Evolutionary conservation across 2,797 vertebrate species (phyloP), one percentile per base, ranked within the genome.

Genomic region (Onychomys leucogaster): DNA sequence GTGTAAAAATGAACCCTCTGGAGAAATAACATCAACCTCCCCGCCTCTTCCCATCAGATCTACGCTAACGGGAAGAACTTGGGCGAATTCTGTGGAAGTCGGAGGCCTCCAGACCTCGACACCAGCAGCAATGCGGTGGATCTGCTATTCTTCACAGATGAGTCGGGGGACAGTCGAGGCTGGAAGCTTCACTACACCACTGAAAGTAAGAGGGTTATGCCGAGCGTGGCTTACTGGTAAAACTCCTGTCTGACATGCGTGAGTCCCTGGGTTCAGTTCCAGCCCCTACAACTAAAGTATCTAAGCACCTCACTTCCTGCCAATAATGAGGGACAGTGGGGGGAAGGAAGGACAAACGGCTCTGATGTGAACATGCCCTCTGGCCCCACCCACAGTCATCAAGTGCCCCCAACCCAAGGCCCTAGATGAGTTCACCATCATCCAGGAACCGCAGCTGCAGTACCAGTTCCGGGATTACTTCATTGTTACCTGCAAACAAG

Each of bases 141-240:
- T 34, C 95, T 99, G 61, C 95, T 98, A 43, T 99, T 99, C 96
- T 95, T 99, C 97, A 98, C 99, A 0, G 99, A 99, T 2, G 99
- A 98, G 14, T 99, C 98, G 0, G 99, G 99, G 71, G 98, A 98
- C 97, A 99, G 98, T 96, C 97, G 75, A 65, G 99, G 99, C 89
- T 99, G 99, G 99, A 99, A 98, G 94, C 97, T 99, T 65, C 97
- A 27, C 95, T 99, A 99, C 82, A 98, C 98, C 59, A 98, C 98
- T 0, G 97, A 99, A 67, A 98, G 99, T 99, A 98, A 98, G 98
- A 71, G 46, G 17, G 0, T 27, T 19, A 29, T 43, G 27, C 34
- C 52, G 77, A 12, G 67, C 5, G 27, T 23, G 34, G 5, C 8
- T 19, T 43, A 0, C 16, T 10, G 17, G n/a, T 17, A 41, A 52